A percentile compares a stretch with the other conserved stretches of the same genome.
These are phyloP conservation scores for Branchinecta lynchi DNA, from an alignment of 1,140 invertebrate species.

Conservation along the genomic window DNA sequence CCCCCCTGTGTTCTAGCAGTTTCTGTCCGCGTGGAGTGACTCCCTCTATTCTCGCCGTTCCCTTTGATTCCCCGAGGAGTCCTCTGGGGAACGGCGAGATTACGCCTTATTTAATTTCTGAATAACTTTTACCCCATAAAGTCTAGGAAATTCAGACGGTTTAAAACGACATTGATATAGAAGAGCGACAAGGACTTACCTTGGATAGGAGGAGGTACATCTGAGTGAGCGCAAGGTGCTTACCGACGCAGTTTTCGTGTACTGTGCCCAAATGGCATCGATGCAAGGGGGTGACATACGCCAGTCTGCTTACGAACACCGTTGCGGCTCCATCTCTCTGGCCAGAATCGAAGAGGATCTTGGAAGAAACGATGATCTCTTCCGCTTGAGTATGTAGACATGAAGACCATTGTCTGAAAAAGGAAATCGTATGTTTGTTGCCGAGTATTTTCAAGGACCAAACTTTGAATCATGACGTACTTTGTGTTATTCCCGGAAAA, in stretches of 20 bases:
- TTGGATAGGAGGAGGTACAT: constrained; percentile 38
- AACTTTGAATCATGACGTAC: too few relatives aligned
- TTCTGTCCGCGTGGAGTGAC: too few relatives aligned
- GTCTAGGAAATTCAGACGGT: too few relatives aligned
- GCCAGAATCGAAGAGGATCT: constrained; percentile 48
- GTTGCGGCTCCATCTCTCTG: constrained; percentile 51
- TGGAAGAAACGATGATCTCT: constrained; percentile 50
- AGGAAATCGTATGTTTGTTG: constrained; percentile 7
- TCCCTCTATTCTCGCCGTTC: too few relatives aligned
- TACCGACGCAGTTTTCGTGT: constrained; percentile 63
- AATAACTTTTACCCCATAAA: too few relatives aligned
- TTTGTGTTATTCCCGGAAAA: too few relatives aligned
- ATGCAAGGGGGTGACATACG: constrained; percentile 41
- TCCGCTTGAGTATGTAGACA: constrained; percentile 65
- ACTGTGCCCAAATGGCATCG: constrained; percentile 64
- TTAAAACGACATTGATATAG: not conserved
- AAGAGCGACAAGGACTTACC: constrained; percentile 12
- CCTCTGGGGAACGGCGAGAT: too few relatives aligned
- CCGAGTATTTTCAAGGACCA: too few relatives aligned
- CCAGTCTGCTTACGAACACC: not conserved
- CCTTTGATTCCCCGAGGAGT: too few relatives aligned
- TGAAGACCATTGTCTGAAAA: constrained; percentile 51
- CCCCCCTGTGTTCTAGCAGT: too few relatives aligned
- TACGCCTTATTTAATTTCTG: too few relatives aligned
- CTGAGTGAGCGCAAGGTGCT: constrained; percentile 56